Evolutionary conservation across 2,888 invertebrate species (phyloP).

Genomic region (Nomada goodeniana): DNA sequence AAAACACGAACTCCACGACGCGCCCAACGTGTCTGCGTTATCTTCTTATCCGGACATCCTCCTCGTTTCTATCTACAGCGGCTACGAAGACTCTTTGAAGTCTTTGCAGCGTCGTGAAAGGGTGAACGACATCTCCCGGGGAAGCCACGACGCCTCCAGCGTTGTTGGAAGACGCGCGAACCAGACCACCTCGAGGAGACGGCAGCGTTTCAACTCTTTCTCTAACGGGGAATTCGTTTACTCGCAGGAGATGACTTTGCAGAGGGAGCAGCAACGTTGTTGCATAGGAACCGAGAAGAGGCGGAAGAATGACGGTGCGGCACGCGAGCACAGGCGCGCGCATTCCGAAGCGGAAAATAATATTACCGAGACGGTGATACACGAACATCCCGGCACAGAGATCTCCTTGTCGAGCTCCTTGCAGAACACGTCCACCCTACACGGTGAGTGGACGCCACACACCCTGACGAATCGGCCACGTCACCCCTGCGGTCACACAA

Average conservation of each 20-base stretch:
- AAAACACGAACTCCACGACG: too few species aligned
- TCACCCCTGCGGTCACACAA: too few species aligned
- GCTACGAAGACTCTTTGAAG: constrained; percentile 93
- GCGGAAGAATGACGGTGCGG: constrained; percentile 55
- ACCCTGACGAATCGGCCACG: not conserved
- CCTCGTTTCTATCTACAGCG: constrained; percentile 84
- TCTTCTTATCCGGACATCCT: not conserved
- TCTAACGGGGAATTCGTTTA: constrained; percentile 78
- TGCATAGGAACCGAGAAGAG: constrained; percentile 70
- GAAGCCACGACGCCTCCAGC: constrained; percentile 70
- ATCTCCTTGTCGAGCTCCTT: constrained; percentile 60
- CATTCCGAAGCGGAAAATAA: constrained; percentile 79
- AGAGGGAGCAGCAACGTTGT: constrained; percentile 64
- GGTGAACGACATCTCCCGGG: constrained; percentile 61
- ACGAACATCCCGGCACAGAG: constrained; percentile 75
- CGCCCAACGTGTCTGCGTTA: not conserved
- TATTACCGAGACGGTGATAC: constrained; percentile 80
- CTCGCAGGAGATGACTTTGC: constrained; percentile 74
- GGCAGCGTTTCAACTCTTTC: constrained; percentile 79
- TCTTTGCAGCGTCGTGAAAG: constrained; percentile 85
- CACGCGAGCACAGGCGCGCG: constrained; percentile 70
- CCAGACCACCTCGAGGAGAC: constrained; percentile 79
- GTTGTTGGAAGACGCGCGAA: constrained; percentile 77
- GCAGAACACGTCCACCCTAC: constrained; percentile 62
- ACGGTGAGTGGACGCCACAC: constrained; percentile 48